Evolutionary conservation across 2,888 invertebrate species (phyloP).

Genomic region (Baccha elongata): DNA sequence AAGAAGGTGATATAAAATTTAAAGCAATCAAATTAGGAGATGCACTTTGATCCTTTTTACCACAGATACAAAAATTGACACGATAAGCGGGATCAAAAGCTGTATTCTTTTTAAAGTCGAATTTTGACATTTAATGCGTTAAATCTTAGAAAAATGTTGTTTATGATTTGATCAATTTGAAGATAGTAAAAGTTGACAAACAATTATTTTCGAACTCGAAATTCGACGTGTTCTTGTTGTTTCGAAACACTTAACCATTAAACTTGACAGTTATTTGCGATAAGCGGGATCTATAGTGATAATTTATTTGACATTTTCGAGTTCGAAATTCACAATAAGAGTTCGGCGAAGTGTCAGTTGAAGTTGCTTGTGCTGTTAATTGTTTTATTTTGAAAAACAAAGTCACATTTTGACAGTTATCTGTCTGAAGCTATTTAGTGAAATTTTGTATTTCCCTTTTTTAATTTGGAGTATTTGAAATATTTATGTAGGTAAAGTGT

Average conservation of each 20-base stretch:
- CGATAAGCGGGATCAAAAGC: neutral
- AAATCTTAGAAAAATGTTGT: too few relatives aligned
- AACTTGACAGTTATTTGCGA: too few relatives aligned
- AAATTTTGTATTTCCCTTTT: too few relatives aligned
- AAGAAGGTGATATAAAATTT: neutral
- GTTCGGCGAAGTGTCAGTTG: neutral
- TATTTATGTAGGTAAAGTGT: too few relatives aligned
- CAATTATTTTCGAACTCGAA: slow-evolving; percentile 16
- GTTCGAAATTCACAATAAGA: neutral
- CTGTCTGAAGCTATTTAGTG: too few relatives aligned
- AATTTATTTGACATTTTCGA: neutral
- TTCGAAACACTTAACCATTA: too few relatives aligned
- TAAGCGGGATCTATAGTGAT: too few relatives aligned
- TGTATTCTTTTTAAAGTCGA: slow-evolving; percentile 7
- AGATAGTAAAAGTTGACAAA: too few relatives aligned
- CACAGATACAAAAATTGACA: slow-evolving; percentile 26
- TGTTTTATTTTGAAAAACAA: neutral
- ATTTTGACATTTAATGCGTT: slow-evolving; percentile 11
- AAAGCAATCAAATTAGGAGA: slow-evolving; percentile 27
- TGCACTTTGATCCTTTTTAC: slow-evolving; percentile 71
- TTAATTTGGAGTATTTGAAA: too few relatives aligned
- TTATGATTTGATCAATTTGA: too few relatives aligned
- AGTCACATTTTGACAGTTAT: too few relatives aligned
- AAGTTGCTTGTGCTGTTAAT: too few relatives aligned
- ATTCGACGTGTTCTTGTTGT: neutral